Base-by-base conservation (phyloP, 1,140 invertebrate species). In the Campodea augens region DNA sequence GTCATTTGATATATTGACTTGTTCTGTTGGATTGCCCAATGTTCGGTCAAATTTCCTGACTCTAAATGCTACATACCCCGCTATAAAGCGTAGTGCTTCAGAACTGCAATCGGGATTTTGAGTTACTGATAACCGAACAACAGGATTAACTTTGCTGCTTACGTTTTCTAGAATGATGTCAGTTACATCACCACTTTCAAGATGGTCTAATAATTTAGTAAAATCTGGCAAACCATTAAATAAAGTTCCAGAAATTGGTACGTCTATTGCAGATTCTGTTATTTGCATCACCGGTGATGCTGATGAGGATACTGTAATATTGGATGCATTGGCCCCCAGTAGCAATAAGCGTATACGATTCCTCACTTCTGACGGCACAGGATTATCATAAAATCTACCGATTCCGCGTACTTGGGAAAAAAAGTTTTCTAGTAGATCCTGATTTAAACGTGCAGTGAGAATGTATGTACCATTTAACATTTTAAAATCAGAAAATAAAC, bases 361-460 rank as follows among this genome's bases (percentile, higher is more conserved):
- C 27, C 15, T 32, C 7, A 32, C 7, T 32, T 32, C 27, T 32
- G 27, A 10, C 15, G 27, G 27, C 15, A 32, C 7, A 7, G 27
- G 27, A 15, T 32, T 7, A 15, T 32, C 27, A 32, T 32, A 32
- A 32, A 32, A 32, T 10, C 27, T 10, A 32, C 38, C 45, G n/a
- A 24, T 48, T 7, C 46, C 13, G 15, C 32, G 25, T n/a, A 27
- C 3, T n/a, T n/a, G n/a, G n/a, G n/a, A n/a, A n/a, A n/a, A n/a
- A n/a, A n/a, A n/a, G n/a, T n/a, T n/a, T n/a, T n/a, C n/a, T n/a
- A n/a, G n/a, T n/a, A n/a, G n/a, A n/a, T n/a, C n/a, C n/a, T n/a
- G n/a, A n/a, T n/a, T n/a, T n/a, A n/a, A n/a, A n/a, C n/a, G n/a
- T n/a, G n/a, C n/a, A n/a, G n/a, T n/a, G n/a, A n/a, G n/a, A n/a